Conservation (phyloP, 2,888 invertebrate species). For the Drosophila pseudotalamancana region DNA sequence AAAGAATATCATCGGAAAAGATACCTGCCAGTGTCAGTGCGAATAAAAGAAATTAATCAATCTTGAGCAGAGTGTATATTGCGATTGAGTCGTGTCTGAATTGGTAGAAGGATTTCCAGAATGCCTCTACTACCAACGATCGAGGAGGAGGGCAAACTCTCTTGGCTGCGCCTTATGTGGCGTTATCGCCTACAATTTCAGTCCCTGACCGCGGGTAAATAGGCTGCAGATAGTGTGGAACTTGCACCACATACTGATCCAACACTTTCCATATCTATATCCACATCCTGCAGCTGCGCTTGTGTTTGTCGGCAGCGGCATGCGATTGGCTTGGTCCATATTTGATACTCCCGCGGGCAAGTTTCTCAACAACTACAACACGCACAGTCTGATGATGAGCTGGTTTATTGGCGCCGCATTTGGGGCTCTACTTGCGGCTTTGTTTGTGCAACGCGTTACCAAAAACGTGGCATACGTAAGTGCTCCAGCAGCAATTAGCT, state of each 20-base stretch:
- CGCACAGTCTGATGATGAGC: slow-evolving; percentile 74
- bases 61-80: slow-evolving; percentile 10
- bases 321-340: slow-evolving; percentile 79
- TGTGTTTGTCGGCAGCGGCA: slow-evolving; percentile 75
- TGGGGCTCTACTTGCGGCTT: slow-evolving; percentile 71
- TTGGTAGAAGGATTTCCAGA: slow-evolving; percentile 1
- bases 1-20: not conserved
- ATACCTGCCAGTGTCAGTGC: slow-evolving; percentile 17
- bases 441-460: slow-evolving; percentile 75
- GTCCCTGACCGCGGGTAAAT: slow-evolving; percentile 74
- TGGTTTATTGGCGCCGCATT: slow-evolving; percentile 81
- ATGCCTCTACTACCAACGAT: slow-evolving; percentile 74
- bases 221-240: not conserved
- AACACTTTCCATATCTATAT: not conserved
- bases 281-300: slow-evolving; percentile 62
- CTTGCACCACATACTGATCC: not conserved
- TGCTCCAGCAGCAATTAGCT: slow-evolving; percentile 45
- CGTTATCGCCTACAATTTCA: slow-evolving; percentile 77
- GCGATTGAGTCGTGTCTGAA: slow-evolving; percentile 12
- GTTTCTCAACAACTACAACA: slow-evolving; percentile 51
- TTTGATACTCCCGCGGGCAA: slow-evolving; percentile 74
- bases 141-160: slow-evolving; percentile 68
- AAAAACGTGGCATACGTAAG: slow-evolving; percentile 82
- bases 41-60: slow-evolving; percentile 22
- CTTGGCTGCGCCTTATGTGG: slow-evolving; percentile 72